Evolutionary conservation across 2,113 vertebrate species (phyloP), one percentile per base, ranked within the genome.

Genomic region (Nycticorax nycticorax): DNA sequence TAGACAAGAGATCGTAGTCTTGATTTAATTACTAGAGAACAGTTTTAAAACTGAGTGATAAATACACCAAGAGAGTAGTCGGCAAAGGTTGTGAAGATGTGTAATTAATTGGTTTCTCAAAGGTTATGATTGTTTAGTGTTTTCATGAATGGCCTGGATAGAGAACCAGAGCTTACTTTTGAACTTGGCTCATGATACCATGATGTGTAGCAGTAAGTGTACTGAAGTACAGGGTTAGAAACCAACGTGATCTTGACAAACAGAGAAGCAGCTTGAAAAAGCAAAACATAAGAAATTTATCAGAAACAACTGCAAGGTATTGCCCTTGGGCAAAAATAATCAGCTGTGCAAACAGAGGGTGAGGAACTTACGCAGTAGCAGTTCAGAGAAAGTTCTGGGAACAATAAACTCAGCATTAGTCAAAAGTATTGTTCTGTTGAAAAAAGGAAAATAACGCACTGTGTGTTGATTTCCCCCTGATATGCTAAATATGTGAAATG

Each of bases 151-250:
- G 63, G 30, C 8, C 50, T 74, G 35, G 18, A 62, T 39, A 64
- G 81, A 84, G 55, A 30, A 32, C 17, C 13, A 39, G 33, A 52
- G 24, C 27, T 47, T 68, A 41, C 37, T 80, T 78, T 3, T 73
- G 48, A 39, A 50, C 24, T 92, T 69, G 85, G 45, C 12, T 93
- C 14, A 19, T 20, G 21, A 37, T 39, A 35, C 11, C 24, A 33
- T 0, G 0, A 35, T 17, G 35, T 27, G 30, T 24, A 84, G 35
- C 35, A 39, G 11, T 43, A 62, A 88, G 6, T 26, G 26, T 59
- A 19, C n/a, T 72, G 48, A 69, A 53, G 27, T 52, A 35, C 13
- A 41, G 21, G 16, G 35, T 68, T 85, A 83, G 26, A 91, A 76
- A 83, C 30, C 10, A 48, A 73, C 91, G 21, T 0, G 2, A 32